Evolutionary conservation across 2,113 vertebrate species (phyloP), one percentile per base, ranked within the genome.

Genomic region (Notechis scutatus): DNA sequence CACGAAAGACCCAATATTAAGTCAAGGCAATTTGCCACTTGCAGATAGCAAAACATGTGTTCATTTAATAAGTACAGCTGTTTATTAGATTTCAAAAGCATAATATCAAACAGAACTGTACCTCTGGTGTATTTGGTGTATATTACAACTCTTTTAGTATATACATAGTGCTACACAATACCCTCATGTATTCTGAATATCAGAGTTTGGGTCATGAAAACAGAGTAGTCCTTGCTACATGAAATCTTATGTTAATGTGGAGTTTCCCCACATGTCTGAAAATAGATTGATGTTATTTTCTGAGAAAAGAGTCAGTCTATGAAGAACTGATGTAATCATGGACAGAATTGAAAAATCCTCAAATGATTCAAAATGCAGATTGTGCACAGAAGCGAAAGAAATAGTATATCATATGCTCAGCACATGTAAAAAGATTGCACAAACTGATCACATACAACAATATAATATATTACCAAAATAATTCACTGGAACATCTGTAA

Each of bases 1-100:
- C 34, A 81, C 42, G 87, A 86, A 96, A 90, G 85, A 88, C 91
- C 59, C 95, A 96, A 94, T 92, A 91, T 92, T 93, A 94, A 96
- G 55, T 29, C 42, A 85, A 3, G 86, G 5, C 2, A 90, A 11
- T 87, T 94, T 1, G 20, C 92, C 8, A 92, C 6, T 96, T 94
- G 90, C 54, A 87, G 9, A 92, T 56, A 57, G 57, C 52, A n/a
- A 69, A 69, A 23, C 86, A 14, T 24, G 18, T 39, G 74, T 81
- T 39, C 74, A 81, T 81, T 81, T 81, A 20, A 81, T 39, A 81
- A 42, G 7, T 21, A 42, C 6, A 81, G 34, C 20, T 8, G 34
- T 39, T 81, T 81, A 81, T 81, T 74, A 18, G n/a, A 74, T 74
- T 74, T 74, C n/a, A 74, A 74, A 74, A 34, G n/a, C n/a, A 74